A percentile compares a stretch with the other conserved stretches of the same genome.
Evolutionary conservation across 2,797 vertebrate genomes (phyloP).

Genomic region (Gymnoscopelus braueri): DNA sequence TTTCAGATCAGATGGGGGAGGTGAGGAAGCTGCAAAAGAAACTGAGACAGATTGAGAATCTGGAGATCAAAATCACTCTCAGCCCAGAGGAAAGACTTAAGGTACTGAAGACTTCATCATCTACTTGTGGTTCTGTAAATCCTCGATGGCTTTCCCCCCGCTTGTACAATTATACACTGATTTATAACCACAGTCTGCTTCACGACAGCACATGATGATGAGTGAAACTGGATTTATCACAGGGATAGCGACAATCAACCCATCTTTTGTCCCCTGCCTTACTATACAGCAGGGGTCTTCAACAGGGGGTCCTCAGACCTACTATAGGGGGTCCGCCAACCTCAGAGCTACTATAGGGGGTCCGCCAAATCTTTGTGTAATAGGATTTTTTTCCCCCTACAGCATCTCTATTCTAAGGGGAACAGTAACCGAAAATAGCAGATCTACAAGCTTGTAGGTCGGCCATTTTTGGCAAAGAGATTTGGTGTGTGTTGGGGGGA

Average conservation of each 20-base stretch:
- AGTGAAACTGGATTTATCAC: constrained; percentile 11
- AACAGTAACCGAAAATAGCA: too few relatives aligned
- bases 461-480: too few relatives aligned
- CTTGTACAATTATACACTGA: constrained; percentile 26
- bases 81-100: constrained; percentile 81
- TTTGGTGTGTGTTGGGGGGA: too few relatives aligned
- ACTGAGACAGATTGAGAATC: constrained; percentile 86
- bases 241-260: constrained; percentile 1
- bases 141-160: constrained; percentile 37
- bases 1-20: constrained; percentile 78
- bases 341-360: too few relatives aligned
- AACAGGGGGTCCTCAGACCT: too few relatives aligned
- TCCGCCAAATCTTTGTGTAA: too few relatives aligned
- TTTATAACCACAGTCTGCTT: background rate
- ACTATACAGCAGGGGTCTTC: background rate
- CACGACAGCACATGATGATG: constrained; percentile 6
- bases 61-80: constrained; percentile 84
- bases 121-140: constrained; percentile 18
- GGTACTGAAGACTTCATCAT: constrained; percentile 70
- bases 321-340: too few relatives aligned
- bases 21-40: constrained; percentile 88
- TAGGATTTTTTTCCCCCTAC: too few relatives aligned
- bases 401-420: too few relatives aligned
- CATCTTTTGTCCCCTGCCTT: background rate
- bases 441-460: too few relatives aligned